Evolutionary conservation across 2,888 invertebrate species (phyloP), one percentile per base, ranked within the genome.

Genomic region (Adela reaumurella): DNA sequence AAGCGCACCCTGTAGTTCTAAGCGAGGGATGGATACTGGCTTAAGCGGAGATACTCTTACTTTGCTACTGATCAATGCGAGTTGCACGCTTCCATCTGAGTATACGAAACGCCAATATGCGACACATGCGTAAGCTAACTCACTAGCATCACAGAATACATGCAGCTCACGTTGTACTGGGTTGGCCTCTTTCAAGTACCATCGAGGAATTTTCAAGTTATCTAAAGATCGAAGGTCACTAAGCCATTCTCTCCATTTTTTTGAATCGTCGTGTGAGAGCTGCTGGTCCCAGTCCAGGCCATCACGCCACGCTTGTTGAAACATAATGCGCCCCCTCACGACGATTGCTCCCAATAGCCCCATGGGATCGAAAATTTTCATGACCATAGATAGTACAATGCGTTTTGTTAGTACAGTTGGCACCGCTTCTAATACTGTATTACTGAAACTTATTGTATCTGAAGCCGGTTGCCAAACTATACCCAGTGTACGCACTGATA

Each of bases 1-100:
- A 19, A 55, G 51, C 43, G 57, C 57, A 5, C 51, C 48, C 45
- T 57, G 59, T 2, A 59, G 46, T 46, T 60, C 55, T 5, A 52
- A 45, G 2, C 50, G n/a, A 2, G 19, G 8, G 19, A 47, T 46
- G 11, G 24, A 10, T 46, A 19, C 8, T 35, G 29, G 8, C 24
- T 28, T 20, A 46, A 48, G 11, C 54, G 50, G 45, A 54, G 53
- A 41, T 53, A 43, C n/a, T 45, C 53, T 43, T 56, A 35, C 45
- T 18, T 20, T n/a, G 35, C 41, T 28, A 45, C 28, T 10, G 10
- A 45, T 19, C 16, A 45, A 16, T 5, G 46, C 8, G 11, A 45
- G 24, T 14, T 17, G 11, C 20, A 28, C 24, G 11, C 17, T 19
- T 20, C 28, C 46, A 14, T 28, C 46, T 17, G 5, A 4, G 16